A percentile compares a stretch with the other conserved stretches of the same genome.
phyloP scores from a whole-genome alignment of 1,140 invertebrate species.

The Spodoptera litura region DNA sequence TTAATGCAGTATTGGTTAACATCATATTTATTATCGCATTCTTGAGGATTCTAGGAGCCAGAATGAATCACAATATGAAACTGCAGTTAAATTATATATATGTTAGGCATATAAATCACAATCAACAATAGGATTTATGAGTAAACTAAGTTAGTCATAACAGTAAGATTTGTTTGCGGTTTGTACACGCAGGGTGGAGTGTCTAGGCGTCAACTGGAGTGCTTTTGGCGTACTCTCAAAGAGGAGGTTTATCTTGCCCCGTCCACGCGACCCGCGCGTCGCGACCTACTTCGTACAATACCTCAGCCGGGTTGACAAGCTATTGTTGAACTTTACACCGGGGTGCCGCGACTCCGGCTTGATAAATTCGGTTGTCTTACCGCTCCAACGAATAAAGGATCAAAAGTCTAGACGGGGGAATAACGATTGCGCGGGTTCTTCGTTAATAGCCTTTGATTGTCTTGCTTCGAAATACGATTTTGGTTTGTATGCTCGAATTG shows the following conservation, averaged over 20 bases:
- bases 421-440: background rate
- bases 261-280: constrained; percentile 29
- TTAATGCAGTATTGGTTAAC: constrained; percentile 1
- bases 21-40: background rate
- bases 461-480: too few relatives aligned
- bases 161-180: background rate
- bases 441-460: background rate
- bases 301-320: constrained; percentile 45
- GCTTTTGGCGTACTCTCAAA: constrained; percentile 37
- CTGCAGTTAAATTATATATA: constrained; percentile 10
- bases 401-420: constrained; percentile 22
- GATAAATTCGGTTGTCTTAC: constrained; percentile 39
- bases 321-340: constrained; percentile 56
- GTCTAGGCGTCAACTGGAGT: constrained; percentile 48
- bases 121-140: constrained; percentile 11
- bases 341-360: constrained; percentile 5
- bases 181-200: constrained; percentile 45
- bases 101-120: constrained; percentile 5
- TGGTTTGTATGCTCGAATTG: too few relatives aligned
- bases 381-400: constrained; percentile 9
- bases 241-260: constrained; percentile 52
- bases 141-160: constrained; percentile 31
- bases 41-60: constrained; percentile 3
- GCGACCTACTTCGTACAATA: constrained; percentile 46
- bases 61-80: constrained; percentile 19